Percentiles rank a stretch among this genome's conserved stretches.
Conservation (phyloP, 2,888 invertebrate genomes). For the Escarpia spicata region DNA sequence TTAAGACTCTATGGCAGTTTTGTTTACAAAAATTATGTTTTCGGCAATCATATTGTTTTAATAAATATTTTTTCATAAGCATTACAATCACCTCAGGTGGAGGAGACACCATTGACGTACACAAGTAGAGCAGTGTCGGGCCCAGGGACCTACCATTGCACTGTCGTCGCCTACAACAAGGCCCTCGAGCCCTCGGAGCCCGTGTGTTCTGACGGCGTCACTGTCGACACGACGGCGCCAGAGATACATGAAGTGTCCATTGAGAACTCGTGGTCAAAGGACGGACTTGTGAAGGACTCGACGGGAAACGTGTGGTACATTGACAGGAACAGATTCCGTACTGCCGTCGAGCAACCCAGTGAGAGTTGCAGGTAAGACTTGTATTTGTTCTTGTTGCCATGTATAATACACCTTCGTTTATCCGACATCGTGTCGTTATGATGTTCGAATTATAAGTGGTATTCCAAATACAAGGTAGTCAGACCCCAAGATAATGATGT, state of each 20-base stretch:
- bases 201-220: constrained; percentile 51
- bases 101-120: background rate
- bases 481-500: no score
- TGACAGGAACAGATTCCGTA: background rate
- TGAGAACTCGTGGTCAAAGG: constrained; percentile 8
- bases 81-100: background rate
- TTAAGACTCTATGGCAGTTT: no score
- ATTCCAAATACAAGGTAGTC: no score
- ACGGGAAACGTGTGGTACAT: background rate
- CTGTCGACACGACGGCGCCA: constrained; percentile 40
- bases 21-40: no score
- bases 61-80: no score
- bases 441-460: no score
- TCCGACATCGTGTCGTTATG: no score
- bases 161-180: constrained; percentile 48
- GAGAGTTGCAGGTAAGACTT: background rate
- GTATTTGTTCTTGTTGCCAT: no score
- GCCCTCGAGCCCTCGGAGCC: constrained; percentile 47
- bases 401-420: no score
- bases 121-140: background rate
- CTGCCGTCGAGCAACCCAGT: background rate
- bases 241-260: background rate
- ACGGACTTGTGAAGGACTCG: constrained; percentile 13
- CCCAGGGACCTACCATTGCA: constrained; percentile 39
- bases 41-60: no score